phyloP scores from a whole-genome alignment of 2,113 vertebrate species.

The Elgaria multicarinata region DNA sequence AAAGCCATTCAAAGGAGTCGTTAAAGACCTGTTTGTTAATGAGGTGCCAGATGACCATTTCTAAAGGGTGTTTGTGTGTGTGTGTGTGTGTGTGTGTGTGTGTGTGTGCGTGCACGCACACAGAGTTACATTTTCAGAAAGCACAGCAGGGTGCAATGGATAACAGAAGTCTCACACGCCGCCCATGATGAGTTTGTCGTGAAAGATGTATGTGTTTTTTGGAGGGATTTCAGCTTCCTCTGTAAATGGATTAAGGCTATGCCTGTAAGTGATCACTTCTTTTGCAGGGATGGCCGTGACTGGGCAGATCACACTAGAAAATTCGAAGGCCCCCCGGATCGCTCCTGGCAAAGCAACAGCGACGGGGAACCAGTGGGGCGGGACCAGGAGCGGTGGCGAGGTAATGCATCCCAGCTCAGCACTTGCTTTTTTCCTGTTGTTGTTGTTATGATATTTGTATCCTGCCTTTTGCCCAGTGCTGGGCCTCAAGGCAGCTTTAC shows the following conservation, averaged over 20 bases:
- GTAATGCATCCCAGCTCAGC: conserved; percentile 29
- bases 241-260: background rate
- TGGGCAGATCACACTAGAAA: conserved; percentile 90
- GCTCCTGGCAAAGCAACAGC: conserved; percentile 81
- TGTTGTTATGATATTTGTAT: no score
- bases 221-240: background rate
- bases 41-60: no score
- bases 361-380: conserved; percentile 66
- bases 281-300: conserved; percentile 83
- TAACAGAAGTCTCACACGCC: background rate
- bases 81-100: no score
- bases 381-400: conserved; percentile 75
- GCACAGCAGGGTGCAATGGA: background rate
- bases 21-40: no score
- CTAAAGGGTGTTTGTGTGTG: no score
- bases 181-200: background rate
- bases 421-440: no score
- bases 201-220: background rate
- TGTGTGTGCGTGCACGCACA: no score
- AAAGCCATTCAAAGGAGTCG: no score
- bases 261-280: background rate
- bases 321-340: conserved; percentile 85
- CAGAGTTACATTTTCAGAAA: background rate
- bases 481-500: no score
- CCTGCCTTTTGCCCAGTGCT: no score